Percentiles rank a stretch among this genome's conserved stretches.
Evolutionary conservation across 2,113 vertebrate genomes (phyloP).

Genomic region (Poecile atricapillus): DNA sequence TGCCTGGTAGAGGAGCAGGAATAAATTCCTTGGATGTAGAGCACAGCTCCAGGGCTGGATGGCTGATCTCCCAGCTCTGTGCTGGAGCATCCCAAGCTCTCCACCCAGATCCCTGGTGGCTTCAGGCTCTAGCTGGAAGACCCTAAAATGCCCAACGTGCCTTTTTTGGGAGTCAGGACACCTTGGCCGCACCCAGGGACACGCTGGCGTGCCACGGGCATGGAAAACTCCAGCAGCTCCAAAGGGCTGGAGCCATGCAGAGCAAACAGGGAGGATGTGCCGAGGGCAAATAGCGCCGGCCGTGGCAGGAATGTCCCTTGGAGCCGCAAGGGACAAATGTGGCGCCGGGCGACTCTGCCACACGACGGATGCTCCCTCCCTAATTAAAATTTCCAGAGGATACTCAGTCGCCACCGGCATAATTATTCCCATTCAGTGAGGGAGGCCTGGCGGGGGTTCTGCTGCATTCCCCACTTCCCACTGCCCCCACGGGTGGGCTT

Average conservation of each 20-base stretch:
- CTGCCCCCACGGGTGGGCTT: neutral
- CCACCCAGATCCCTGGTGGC: fast-evolving
- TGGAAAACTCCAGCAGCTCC: neutral
- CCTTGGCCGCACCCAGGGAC: neutral
- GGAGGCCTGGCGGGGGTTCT: fast-evolving
- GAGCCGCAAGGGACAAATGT: neutral
- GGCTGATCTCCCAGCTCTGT: neutral
- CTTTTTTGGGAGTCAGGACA: neutral
- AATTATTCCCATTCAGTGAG: neutral
- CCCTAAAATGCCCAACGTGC: fast-evolving
- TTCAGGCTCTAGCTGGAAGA: neutral
- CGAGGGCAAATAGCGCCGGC: neutral
- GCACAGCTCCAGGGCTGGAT: neutral
- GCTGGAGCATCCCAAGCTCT: neutral
- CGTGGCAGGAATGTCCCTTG: fast-evolving
- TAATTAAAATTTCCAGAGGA: neutral
- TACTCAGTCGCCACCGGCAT: neutral
- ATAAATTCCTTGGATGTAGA: neutral
- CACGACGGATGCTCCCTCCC: neutral
- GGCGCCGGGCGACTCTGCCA: neutral
- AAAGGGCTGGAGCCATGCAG: neutral
- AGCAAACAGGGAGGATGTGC: neutral
- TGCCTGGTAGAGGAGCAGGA: neutral
- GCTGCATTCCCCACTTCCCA: neutral
- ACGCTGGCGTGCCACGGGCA: fast-evolving